Evolutionary conservation across 2,888 invertebrate species (phyloP).

Genomic region (Macrosoma leucophasiata): DNA sequence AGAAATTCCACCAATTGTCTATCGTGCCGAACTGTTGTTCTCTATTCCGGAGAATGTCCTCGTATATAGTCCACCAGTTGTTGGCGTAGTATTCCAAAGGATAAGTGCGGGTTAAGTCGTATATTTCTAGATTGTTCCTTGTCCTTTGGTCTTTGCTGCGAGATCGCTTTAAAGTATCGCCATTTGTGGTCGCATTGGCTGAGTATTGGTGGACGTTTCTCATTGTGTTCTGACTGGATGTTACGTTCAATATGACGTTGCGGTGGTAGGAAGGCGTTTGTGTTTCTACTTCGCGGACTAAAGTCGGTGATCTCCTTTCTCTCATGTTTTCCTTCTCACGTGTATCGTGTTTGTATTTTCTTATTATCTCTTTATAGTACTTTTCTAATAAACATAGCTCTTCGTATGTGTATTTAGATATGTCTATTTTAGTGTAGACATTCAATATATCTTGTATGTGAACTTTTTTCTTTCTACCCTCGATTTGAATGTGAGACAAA

Average conservation of each 20-base stretch:
- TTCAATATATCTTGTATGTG: slow-evolving; percentile 59
- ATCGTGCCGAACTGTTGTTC: slow-evolving; percentile 67
- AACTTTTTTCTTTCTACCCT: slow-evolving; percentile 48
- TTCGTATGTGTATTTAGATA: slow-evolving; percentile 62
- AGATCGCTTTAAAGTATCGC: slow-evolving; percentile 36
- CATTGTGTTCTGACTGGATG: slow-evolving; percentile 37
- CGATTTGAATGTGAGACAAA: slow-evolving; percentile 52
- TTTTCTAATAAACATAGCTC: slow-evolving; percentile 62
- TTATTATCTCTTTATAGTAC: slow-evolving; percentile 65
- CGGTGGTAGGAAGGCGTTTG: slow-evolving; percentile 41
- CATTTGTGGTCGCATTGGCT: slow-evolving; percentile 36
- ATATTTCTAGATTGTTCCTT: slow-evolving; percentile 47
- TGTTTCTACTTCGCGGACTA: no score
- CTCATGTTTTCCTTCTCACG: slow-evolving; percentile 46
- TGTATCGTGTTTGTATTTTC: slow-evolving; percentile 46
- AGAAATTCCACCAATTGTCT: slow-evolving; percentile 69
- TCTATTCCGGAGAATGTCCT: slow-evolving; percentile 57
- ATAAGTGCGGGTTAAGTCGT: slow-evolving; percentile 58
- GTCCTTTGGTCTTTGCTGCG: slow-evolving; percentile 35
- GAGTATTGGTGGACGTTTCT: slow-evolving; percentile 43
- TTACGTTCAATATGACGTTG: slow-evolving; percentile 46
- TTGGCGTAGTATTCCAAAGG: slow-evolving; percentile 67
- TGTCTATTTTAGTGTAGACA: slow-evolving; percentile 59
- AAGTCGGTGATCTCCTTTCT: slow-evolving; percentile 33
- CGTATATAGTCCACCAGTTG: slow-evolving; percentile 71